Conservation (phyloP, 37 sponge, comb jelly and placozoan species). For the Theonella swinhoei region DNA sequence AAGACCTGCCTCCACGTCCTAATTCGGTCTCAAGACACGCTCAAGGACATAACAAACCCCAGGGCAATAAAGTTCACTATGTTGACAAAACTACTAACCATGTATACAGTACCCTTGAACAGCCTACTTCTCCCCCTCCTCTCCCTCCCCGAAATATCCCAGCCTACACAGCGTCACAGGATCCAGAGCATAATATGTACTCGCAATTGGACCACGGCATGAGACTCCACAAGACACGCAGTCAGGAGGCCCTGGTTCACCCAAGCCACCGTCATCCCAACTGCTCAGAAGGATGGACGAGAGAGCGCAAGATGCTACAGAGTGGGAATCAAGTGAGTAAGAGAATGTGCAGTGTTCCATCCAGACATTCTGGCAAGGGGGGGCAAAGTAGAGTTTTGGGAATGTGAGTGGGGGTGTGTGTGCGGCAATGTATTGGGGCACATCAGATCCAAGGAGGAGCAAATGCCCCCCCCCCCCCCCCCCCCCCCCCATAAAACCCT, state of each 20-base stretch:
- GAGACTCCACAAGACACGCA: background rate
- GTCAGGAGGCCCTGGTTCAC: background rate
- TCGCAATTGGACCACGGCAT: background rate
- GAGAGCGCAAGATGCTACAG: background rate
- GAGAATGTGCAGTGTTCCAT: too few relatives aligned
- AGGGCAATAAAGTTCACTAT: background rate
- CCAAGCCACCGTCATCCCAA: background rate
- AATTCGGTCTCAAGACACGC: background rate
- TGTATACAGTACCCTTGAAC: constrained; percentile 9
- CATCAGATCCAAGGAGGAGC: too few relatives aligned
- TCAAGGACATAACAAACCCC: background rate
- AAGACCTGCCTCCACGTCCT: background rate
- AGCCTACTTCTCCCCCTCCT: constrained; percentile 44
- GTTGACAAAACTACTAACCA: background rate
- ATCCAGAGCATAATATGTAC: constrained; percentile 3
- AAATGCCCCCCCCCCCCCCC: too few relatives aligned
- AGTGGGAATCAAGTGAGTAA: background rate
- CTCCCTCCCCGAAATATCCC: constrained; percentile 40
- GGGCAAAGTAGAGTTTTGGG: too few relatives aligned
- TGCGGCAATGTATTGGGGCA: too few relatives aligned
- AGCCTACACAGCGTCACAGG: background rate
- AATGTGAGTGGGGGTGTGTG: too few relatives aligned
- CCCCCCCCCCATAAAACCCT: too few relatives aligned
- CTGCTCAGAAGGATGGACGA: background rate
- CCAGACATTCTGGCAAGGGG: too few relatives aligned